Evolutionary conservation across 2,888 invertebrate genomes (phyloP).

Genomic region (Desoria tigrina): DNA sequence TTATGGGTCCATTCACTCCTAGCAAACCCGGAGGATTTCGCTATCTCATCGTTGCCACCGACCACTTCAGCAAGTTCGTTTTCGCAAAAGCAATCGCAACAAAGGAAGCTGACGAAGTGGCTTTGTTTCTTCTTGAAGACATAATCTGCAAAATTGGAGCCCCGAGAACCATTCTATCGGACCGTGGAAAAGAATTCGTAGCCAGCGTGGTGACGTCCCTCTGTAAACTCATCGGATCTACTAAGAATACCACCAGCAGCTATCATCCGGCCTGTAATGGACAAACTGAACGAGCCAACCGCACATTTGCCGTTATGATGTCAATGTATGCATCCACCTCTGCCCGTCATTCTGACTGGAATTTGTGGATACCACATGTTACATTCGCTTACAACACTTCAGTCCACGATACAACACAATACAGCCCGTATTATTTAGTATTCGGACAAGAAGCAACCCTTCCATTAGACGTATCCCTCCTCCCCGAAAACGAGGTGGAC

Average conservation of each 20-base stretch:
- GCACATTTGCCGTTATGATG: too few relatives aligned
- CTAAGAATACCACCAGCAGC: too few relatives aligned
- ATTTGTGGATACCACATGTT: slow-evolving; percentile 28
- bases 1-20: background rate
- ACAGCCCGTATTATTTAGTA: slow-evolving; percentile 43
- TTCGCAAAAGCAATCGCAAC: background rate
- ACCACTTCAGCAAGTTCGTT: background rate
- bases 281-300: slow-evolving; percentile 43
- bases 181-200: too few relatives aligned
- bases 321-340: slow-evolving; percentile 37
- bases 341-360: slow-evolving; percentile 42
- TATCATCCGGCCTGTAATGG: too few relatives aligned
- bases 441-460: slow-evolving; percentile 39
- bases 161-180: too few relatives aligned
- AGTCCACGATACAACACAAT: slow-evolving; percentile 34
- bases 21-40: too few relatives aligned
- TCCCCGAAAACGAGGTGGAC: slow-evolving; percentile 9
- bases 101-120: background rate
- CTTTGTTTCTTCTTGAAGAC: too few relatives aligned
- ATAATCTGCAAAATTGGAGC: too few relatives aligned
- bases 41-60: background rate
- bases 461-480: slow-evolving; percentile 31
- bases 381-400: slow-evolving; percentile 44
- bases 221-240: too few relatives aligned
- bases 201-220: too few relatives aligned